These are phyloP conservation scores for Leuciscus waleckii DNA, from an alignment of 2,797 vertebrate species.

Conservation along the genomic window DNA sequence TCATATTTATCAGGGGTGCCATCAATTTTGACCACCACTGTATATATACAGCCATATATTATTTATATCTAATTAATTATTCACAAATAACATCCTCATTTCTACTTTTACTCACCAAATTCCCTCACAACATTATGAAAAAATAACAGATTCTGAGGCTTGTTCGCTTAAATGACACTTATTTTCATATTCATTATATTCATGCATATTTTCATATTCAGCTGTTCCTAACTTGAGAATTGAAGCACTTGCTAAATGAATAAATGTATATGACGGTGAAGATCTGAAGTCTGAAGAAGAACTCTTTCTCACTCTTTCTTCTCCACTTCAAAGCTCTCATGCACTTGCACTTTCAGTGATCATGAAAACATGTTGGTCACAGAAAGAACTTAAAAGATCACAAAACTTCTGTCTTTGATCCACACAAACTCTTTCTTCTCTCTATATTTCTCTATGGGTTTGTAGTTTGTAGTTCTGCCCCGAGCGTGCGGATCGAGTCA, in stretches of 20 bases:
- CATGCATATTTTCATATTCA: too few relatives aligned
- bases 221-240: not conserved
- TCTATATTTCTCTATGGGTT: not conserved
- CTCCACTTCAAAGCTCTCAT: not conserved
- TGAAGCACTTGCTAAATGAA: not conserved
- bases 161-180: not conserved
- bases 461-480: conserved; percentile 12
- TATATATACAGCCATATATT: too few relatives aligned
- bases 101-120: not conserved
- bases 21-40: too few relatives aligned
- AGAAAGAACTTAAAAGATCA: not conserved
- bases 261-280: not conserved
- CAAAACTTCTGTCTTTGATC: conserved; percentile 13
- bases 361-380: not conserved
- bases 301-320: not conserved
- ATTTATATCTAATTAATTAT: too few relatives aligned
- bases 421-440: conserved; percentile 10
- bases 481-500: not conserved
- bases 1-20: too few relatives aligned
- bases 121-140: not conserved
- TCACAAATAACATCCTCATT: not conserved
- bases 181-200: not conserved
- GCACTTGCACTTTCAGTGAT: not conserved
- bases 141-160: not conserved
- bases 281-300: not conserved